Conservation (phyloP, 2,797 vertebrate species). For the Molossus alvarezi region DNA sequence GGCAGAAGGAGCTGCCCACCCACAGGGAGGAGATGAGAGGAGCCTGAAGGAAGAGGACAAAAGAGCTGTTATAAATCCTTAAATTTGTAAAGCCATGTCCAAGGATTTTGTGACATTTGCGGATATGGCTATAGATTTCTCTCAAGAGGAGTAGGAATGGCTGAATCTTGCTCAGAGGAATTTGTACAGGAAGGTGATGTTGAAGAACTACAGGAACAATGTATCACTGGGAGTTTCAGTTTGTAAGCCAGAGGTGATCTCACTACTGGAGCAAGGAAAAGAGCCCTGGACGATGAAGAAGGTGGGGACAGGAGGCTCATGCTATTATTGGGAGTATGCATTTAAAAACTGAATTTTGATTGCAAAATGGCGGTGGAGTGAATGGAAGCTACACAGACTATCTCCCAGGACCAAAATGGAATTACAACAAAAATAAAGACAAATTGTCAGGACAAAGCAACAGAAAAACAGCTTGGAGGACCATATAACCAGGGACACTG, state of each 20-base stretch:
- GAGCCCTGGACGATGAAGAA: conserved; percentile 79
- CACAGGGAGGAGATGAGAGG: not conserved
- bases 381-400: not conserved
- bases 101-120: conserved; percentile 81
- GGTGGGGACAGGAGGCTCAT: not conserved
- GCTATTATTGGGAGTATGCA: not conserved
- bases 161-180: conserved; percentile 77
- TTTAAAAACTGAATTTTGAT: too few relatives aligned
- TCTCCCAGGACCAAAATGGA: too few relatives aligned
- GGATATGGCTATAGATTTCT: conserved; percentile 83
- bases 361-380: conserved; percentile 73
- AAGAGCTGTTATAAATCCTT: conserved; percentile 6
- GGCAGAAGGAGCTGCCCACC: too few relatives aligned
- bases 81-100: conserved; percentile 79
- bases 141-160: conserved; percentile 82
- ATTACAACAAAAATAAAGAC: too few relatives aligned
- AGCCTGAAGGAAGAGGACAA: not conserved
- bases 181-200: conserved; percentile 81
- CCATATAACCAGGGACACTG: too few relatives aligned
- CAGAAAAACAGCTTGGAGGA: too few relatives aligned
- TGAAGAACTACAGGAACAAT: conserved; percentile 83
- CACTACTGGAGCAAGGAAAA: conserved; percentile 84
- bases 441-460: too few relatives aligned
- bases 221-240: conserved; percentile 69
- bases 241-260: conserved; percentile 83